Evolutionary conservation across 1,140 invertebrate genomes (phyloP).

Genomic region (Eurytemora carolleeae): DNA sequence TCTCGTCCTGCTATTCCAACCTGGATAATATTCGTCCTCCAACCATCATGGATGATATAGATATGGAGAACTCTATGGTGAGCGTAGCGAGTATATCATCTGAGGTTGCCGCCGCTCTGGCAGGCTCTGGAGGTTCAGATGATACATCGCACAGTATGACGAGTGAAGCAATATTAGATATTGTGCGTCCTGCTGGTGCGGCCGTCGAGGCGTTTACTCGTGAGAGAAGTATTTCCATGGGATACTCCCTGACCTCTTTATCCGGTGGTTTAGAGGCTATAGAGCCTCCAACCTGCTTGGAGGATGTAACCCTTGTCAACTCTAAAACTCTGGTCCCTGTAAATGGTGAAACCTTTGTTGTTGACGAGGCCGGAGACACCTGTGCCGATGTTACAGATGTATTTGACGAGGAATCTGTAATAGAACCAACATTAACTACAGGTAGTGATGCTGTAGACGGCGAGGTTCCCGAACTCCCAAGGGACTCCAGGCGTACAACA

Average conservation of each 20-base stretch:
- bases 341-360: neutral
- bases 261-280: no score
- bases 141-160: neutral
- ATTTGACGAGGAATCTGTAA: slow-evolving; percentile 6
- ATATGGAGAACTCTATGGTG: slow-evolving; percentile 18
- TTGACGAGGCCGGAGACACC: neutral
- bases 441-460: neutral
- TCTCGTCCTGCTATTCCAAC: slow-evolving; percentile 19
- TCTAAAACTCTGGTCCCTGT: slow-evolving; percentile 7
- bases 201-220: neutral
- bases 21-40: slow-evolving; percentile 19
- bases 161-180: neutral
- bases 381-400: slow-evolving; percentile 10
- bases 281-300: slow-evolving; percentile 5
- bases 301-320: neutral
- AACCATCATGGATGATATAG: slow-evolving; percentile 17
- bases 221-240: no score
- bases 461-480: slow-evolving; percentile 6
- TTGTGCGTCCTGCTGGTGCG: neutral
- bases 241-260: no score
- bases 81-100: slow-evolving; percentile 20
- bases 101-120: slow-evolving; percentile 16
- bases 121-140: neutral
- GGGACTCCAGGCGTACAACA: slow-evolving; percentile 1
- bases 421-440: neutral